Evolutionary conservation across 1,140 invertebrate genomes (phyloP).

Genomic region (Leucophenga varia): DNA sequence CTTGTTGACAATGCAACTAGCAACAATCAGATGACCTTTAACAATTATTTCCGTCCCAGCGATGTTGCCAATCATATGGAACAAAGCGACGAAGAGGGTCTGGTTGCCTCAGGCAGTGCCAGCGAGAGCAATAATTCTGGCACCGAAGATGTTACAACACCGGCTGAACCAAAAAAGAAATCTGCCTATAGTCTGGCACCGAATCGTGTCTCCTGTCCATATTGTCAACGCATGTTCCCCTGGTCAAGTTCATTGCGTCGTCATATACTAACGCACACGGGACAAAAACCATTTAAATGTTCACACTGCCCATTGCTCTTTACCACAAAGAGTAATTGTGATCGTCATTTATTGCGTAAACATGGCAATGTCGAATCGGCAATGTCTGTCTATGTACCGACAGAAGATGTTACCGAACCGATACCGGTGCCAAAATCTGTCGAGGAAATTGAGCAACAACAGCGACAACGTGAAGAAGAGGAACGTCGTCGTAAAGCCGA

Average conservation of each 20-base stretch:
- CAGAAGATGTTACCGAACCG: constrained; percentile 52
- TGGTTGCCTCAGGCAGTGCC: constrained; percentile 68
- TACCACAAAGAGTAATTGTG: constrained; percentile 96
- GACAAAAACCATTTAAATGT: constrained; percentile 95
- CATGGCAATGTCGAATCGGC: constrained; percentile 66
- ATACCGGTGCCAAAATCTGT: constrained; percentile 53
- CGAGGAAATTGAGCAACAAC: constrained; percentile 48
- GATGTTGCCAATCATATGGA: constrained; percentile 57
- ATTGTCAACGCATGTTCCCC: constrained; percentile 89
- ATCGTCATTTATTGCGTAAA: constrained; percentile 87
- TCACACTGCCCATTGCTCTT: constrained; percentile 88
- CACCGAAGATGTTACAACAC: constrained; percentile 67
- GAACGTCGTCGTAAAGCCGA: constrained; percentile 19
- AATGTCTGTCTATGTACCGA: constrained; percentile 52
- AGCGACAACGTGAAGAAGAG: constrained; percentile 41
- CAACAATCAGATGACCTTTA: constrained; percentile 63
- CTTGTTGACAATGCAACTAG: constrained; percentile 77
- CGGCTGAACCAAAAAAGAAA: constrained; percentile 67
- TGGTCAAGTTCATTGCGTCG: constrained; percentile 92
- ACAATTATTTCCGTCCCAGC: constrained; percentile 62
- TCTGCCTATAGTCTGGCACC: constrained; percentile 95
- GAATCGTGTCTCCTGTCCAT: constrained; percentile 88
- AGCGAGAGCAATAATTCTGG: constrained; percentile 81
- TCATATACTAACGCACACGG: constrained; percentile 91
- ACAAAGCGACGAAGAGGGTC: constrained; percentile 71